phyloP scores from a whole-genome alignment of 2,888 invertebrate genomes.

The Lymantria dispar region DNA sequence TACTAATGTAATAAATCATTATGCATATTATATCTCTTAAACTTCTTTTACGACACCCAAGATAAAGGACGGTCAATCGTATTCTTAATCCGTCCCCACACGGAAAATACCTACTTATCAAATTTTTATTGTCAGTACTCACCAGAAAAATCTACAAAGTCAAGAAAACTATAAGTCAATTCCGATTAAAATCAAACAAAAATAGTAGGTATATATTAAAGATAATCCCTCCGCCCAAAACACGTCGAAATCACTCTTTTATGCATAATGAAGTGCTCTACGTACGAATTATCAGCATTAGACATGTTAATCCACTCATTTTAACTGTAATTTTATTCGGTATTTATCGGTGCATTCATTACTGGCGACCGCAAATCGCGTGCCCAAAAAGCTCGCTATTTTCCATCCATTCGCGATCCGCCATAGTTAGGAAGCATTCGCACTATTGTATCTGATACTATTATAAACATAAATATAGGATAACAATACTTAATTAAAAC shows the following conservation, averaged over 20 bases:
- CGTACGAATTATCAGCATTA: constrained; percentile 81
- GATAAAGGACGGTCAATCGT: too few species aligned
- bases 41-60: too few species aligned
- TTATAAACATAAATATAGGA: background rate
- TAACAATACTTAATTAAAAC: too few species aligned
- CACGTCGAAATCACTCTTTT: constrained; percentile 69
- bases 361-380: constrained; percentile 78
- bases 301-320: constrained; percentile 83
- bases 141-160: too few species aligned
- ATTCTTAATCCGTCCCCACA: too few species aligned
- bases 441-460: constrained; percentile 2
- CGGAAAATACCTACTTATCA: too few species aligned
- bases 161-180: too few species aligned
- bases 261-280: constrained; percentile 65
- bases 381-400: constrained; percentile 79
- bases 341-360: constrained; percentile 83
- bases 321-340: constrained; percentile 83
- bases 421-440: constrained; percentile 36
- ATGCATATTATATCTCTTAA: too few species aligned
- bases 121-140: too few species aligned
- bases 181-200: too few species aligned
- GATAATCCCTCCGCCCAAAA: constrained; percentile 30
- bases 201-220: constrained; percentile 10
- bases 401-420: constrained; percentile 54
- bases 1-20: too few species aligned